A percentile compares a stretch with the other conserved stretches of the same genome.
Evolutionary conservation across 2,888 invertebrate genomes (phyloP).

Genomic region (Mesochorus sp.): DNA sequence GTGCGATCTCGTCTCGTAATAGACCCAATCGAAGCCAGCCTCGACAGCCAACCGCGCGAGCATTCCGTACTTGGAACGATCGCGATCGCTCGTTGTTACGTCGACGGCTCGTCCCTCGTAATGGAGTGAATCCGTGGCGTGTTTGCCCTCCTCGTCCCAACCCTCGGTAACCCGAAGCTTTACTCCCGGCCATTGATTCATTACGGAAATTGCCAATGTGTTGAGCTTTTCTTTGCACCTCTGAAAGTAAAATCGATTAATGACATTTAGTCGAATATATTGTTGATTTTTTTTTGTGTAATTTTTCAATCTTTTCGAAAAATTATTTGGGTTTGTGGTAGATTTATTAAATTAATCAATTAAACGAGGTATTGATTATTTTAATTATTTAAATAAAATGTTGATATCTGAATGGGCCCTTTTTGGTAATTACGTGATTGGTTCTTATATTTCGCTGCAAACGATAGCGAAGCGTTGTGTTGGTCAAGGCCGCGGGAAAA

Average conservation of each 20-base stretch:
- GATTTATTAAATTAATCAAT: too few species aligned
- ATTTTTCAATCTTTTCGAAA: too few species aligned
- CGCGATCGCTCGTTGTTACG: conserved; percentile 96
- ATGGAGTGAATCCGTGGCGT: conserved; percentile 93
- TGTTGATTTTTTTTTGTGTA: too few species aligned
- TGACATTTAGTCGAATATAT: too few species aligned
- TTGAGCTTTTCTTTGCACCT: conserved; percentile 97
- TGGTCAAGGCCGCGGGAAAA: too few species aligned
- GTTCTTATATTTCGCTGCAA: too few species aligned
- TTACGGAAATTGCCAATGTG: conserved; percentile 96
- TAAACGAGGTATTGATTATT: too few species aligned
- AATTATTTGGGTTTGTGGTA: too few species aligned
- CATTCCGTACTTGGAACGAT: conserved; percentile 97
- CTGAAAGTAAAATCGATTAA: conserved; percentile 85
- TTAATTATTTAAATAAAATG: too few species aligned
- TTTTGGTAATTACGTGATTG: too few species aligned
- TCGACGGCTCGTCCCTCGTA: conserved; percentile 98
- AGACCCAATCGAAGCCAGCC: conserved; percentile 99
- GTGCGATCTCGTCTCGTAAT: conserved; percentile 96
- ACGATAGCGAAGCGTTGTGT: too few species aligned
- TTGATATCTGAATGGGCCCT: too few species aligned
- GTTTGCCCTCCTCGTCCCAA: conserved; percentile 95
- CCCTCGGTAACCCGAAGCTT: conserved; percentile 96
- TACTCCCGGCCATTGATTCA: conserved; percentile 99
- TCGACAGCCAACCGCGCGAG: conserved; percentile 97